These are phyloP conservation scores for Clarias fuscus DNA, from an alignment of 2,797 vertebrate genomes.

Conservation along the genomic window DNA sequence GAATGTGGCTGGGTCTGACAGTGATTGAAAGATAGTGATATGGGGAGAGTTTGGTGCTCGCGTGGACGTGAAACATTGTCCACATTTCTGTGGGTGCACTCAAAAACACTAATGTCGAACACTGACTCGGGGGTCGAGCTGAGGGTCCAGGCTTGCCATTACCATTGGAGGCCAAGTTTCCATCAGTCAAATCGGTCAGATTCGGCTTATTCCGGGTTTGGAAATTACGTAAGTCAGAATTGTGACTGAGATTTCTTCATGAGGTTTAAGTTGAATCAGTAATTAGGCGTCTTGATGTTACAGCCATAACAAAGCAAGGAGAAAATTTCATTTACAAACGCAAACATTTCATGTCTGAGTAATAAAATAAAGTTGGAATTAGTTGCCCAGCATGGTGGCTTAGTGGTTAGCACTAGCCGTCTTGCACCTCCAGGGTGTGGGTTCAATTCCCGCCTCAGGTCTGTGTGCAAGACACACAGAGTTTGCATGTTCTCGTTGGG, in stretches of 20 bases:
- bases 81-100: neutral
- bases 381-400: too few relatives aligned
- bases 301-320: neutral
- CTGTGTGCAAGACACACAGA: too few relatives aligned
- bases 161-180: neutral
- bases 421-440: too few relatives aligned
- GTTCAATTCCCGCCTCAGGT: too few relatives aligned
- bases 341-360: neutral
- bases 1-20: neutral
- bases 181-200: neutral
- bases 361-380: neutral
- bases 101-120: neutral
- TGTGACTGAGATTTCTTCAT: neutral
- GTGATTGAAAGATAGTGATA: slow-evolving; percentile 23
- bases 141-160: neutral
- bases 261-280: neutral
- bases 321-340: neutral
- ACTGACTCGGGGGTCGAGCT: too few relatives aligned
- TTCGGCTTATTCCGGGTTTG: neutral
- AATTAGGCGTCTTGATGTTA: neutral
- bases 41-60: neutral
- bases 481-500: too few relatives aligned
- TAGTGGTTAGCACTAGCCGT: too few relatives aligned
- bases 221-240: neutral
- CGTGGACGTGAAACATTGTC: neutral